These are phyloP conservation scores for Napeogenes sylphis DNA, from an alignment of 2,888 invertebrate genomes.

Conservation along the genomic window DNA sequence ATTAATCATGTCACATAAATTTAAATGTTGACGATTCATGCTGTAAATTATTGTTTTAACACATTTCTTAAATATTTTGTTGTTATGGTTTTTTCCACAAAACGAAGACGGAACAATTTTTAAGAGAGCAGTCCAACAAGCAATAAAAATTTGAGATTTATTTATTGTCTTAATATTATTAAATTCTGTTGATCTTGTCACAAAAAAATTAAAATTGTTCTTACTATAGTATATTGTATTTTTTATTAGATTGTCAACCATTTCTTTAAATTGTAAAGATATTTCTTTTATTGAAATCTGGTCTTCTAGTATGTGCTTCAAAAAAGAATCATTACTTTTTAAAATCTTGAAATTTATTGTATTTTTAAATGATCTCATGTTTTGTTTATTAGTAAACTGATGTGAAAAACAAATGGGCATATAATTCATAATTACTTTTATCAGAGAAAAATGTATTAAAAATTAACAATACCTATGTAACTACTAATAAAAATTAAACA, in stretches of 20 bases:
- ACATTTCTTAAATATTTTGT: constrained; percentile 51
- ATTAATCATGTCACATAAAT: constrained; percentile 39
- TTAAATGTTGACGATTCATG: constrained; percentile 62
- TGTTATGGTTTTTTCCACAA: constrained; percentile 54
- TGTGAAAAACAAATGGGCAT: constrained; percentile 52
- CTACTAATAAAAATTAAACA: constrained; percentile 21
- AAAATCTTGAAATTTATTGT: constrained; percentile 47
- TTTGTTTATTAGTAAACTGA: constrained; percentile 64
- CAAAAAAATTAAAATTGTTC: constrained; percentile 55
- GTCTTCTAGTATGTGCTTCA: constrained; percentile 41
- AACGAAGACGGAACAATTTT: constrained; percentile 56
- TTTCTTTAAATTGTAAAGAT: constrained; percentile 1
- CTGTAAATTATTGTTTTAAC: constrained; percentile 50
- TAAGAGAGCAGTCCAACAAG: constrained; percentile 45
- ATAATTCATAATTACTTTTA: constrained; percentile 38
- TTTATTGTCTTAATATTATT: constrained; percentile 40
- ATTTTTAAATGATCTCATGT: constrained; percentile 58
- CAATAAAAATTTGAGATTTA: constrained; percentile 48
- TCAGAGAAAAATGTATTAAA: not conserved
- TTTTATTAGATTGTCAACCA: constrained; percentile 35
- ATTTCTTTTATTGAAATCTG: constrained; percentile 38
- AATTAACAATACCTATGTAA: not conserved
- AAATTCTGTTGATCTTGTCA: constrained; percentile 30
- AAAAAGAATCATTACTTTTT: constrained; percentile 36
- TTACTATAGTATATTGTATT: constrained; percentile 47